A percentile compares a stretch with the other conserved stretches of the same genome.
Evolutionary conservation across 2,888 invertebrate species (phyloP).

Genomic region (Crematogaster levior): DNA sequence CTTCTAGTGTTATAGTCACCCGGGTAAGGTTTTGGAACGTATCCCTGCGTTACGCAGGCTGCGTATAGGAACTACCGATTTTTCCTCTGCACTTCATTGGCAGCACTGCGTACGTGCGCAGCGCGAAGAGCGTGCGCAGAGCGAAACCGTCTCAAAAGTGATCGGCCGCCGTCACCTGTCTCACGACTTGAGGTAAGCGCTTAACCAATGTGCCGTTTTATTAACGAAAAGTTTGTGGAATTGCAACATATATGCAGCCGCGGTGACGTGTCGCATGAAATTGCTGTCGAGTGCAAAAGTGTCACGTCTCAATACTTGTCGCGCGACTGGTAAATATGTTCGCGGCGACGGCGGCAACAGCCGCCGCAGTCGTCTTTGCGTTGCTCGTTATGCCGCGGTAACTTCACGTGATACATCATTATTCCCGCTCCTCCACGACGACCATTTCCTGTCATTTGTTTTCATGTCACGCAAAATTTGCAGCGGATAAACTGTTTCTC

Average conservation of each 20-base stretch:
- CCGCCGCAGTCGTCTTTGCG: neutral
- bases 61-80: neutral
- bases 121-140: slow-evolving; percentile 47
- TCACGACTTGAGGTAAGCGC: slow-evolving; percentile 29
- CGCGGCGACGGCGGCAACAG: neutral
- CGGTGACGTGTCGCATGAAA: slow-evolving; percentile 3
- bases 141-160: slow-evolving; percentile 29
- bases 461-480: neutral
- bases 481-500: neutral
- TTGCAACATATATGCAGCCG: neutral
- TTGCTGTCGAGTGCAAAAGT: neutral
- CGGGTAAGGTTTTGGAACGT: too few relatives aligned
- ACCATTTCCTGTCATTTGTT: neutral
- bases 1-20: too few relatives aligned
- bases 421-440: neutral
- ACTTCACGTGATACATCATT: neutral
- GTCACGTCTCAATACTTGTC: slow-evolving; percentile 10
- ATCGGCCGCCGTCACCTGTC: slow-evolving; percentile 40
- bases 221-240: neutral
- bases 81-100: neutral
- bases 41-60: neutral
- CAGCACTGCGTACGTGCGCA: slow-evolving; percentile 11
- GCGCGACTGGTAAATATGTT: slow-evolving; percentile 40
- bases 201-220: slow-evolving; percentile 6
- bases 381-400: neutral